Evolutionary conservation across 2,888 invertebrate genomes (phyloP).

Genomic region (Tachystola acroxantha): DNA sequence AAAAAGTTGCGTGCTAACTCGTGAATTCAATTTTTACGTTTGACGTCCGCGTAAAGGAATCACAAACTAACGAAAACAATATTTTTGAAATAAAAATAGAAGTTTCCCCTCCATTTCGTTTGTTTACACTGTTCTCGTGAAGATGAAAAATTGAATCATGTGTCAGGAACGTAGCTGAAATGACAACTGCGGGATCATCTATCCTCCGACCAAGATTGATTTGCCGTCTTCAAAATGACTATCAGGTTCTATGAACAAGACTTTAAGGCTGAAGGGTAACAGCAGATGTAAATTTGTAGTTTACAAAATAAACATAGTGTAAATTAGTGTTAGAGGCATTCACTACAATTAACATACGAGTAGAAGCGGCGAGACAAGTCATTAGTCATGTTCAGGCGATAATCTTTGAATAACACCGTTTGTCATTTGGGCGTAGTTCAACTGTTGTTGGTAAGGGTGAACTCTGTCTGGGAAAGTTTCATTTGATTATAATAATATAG

Average conservation of each 20-base stretch:
- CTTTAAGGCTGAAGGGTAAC: not conserved
- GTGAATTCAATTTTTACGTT: slow-evolving; percentile 33
- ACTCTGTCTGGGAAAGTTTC: not conserved
- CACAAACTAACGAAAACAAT: slow-evolving; percentile 31
- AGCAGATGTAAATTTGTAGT: slow-evolving; percentile 25
- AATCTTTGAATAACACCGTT: slow-evolving; percentile 68
- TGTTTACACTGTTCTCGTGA: slow-evolving; percentile 58
- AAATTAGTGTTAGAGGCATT: slow-evolving; percentile 63
- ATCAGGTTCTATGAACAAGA: slow-evolving; percentile 5
- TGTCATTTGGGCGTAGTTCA: slow-evolving; percentile 45
- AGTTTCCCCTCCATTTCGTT: slow-evolving; percentile 39
- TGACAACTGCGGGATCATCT: slow-evolving; percentile 60
- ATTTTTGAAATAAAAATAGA: slow-evolving; percentile 41
- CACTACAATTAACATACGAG: slow-evolving; percentile 70
- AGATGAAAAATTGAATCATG: slow-evolving; percentile 68
- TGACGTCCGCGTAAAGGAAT: slow-evolving; percentile 28
- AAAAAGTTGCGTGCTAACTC: slow-evolving; percentile 41
- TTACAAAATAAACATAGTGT: slow-evolving; percentile 66
- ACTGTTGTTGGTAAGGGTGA: not conserved
- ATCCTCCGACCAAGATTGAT: slow-evolving; percentile 19
- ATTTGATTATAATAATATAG: no score
- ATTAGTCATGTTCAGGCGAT: slow-evolving; percentile 71
- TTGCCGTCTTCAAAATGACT: slow-evolving; percentile 10
- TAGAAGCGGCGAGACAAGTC: slow-evolving; percentile 48
- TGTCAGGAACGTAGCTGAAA: slow-evolving; percentile 48